phyloP scores from a whole-genome alignment of 2,888 invertebrate species.

The Sarcophaga carnaria region DNA sequence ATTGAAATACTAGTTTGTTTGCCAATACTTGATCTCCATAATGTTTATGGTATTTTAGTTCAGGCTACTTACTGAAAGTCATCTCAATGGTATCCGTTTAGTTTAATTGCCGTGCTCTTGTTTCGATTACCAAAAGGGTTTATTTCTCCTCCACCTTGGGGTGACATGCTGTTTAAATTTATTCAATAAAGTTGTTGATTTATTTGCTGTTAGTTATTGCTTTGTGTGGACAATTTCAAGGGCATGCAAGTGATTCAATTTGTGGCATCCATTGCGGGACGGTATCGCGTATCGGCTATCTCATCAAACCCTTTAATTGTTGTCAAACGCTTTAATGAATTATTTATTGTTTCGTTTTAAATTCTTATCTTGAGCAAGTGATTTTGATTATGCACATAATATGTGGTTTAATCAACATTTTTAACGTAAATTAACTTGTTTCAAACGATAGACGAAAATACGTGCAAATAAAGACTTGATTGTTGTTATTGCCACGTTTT shows the following conservation, averaged over 20 bases:
- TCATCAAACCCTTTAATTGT: constrained; percentile 51
- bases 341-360: constrained; percentile 15
- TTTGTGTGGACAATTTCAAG: not conserved
- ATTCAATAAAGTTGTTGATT: constrained; percentile 51
- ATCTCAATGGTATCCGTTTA: constrained; percentile 39
- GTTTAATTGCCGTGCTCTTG: not conserved
- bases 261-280: not conserved
- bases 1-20: not conserved
- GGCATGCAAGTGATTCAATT: not conserved
- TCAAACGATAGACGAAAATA: constrained; percentile 1
- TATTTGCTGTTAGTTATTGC: constrained; percentile 33
- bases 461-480: not conserved
- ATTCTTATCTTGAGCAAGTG: constrained; percentile 46
- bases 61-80: constrained; percentile 17
- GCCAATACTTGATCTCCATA: not conserved
- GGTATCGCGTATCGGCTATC: not conserved
- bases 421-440: constrained; percentile 32
- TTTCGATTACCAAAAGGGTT: constrained; percentile 33
- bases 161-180: constrained; percentile 29
- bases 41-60: constrained; percentile 30
- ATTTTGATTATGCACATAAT: constrained; percentile 52
- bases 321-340: constrained; percentile 42
- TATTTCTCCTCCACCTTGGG: not conserved
- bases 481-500: not conserved
- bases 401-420: constrained; percentile 1